Evolutionary conservation across 1,140 invertebrate genomes (phyloP).

Genomic region (Platorchestia sp.): DNA sequence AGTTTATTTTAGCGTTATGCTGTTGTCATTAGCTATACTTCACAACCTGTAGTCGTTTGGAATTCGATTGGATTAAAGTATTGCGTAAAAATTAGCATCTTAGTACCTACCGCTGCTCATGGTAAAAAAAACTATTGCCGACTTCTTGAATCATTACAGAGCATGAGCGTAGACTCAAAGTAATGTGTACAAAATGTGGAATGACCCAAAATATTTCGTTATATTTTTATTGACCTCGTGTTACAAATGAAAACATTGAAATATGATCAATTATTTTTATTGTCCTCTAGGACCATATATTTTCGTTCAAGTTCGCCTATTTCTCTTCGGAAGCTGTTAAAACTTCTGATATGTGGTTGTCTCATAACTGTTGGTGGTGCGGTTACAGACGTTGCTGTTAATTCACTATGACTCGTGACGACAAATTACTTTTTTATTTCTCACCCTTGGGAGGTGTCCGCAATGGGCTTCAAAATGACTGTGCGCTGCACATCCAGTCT

Average conservation of each 20-base stretch:
- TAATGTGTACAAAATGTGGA: no score
- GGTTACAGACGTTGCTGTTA: neutral
- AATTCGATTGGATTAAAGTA: neutral
- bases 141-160: no score
- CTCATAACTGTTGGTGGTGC: neutral
- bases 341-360: neutral
- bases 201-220: neutral
- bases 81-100: neutral
- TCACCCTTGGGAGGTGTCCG: neutral
- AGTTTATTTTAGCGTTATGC: neutral
- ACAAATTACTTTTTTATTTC: conserved; percentile 31
- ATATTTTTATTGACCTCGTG: neutral
- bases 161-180: no score
- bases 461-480: neutral
- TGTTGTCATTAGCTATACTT: neutral
- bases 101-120: neutral
- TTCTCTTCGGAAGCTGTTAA: neutral
- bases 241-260: neutral
- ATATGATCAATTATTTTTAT: neutral
- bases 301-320: neutral
- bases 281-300: neutral
- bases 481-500: conserved; percentile 15
- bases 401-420: conserved; percentile 5
- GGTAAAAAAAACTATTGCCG: neutral
- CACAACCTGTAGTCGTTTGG: neutral